Base-by-base conservation (phyloP, 2,797 vertebrate genomes). In the Scyliorhinus canicula region DNA sequence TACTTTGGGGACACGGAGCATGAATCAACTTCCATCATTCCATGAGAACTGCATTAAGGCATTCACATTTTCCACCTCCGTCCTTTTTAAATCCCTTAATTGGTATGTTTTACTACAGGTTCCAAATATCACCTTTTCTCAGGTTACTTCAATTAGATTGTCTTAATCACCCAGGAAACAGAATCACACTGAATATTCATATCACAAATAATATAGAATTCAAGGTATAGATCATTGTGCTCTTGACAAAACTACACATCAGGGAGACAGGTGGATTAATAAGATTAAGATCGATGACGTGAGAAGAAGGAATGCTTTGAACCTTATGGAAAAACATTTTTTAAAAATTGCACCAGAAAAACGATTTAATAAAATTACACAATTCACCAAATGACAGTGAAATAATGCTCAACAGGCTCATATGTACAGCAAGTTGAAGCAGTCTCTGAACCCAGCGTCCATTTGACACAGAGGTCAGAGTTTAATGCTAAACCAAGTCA, bases 61-160 rank as follows among this genome's bases (percentile, higher is more conserved):
- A 82, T 82, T 60, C 52, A 35, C 35, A 60, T n/a, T 52, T 52
- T 88, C 85, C 31, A 11, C 50, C 31, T 14, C 19, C 55, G n/a
- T 55, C 28, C 86, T 90, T 90, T 60, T 60, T n/a, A 90, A 90
- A 55, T 90, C 86, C 86, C 35, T n/a, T 60, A 35, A 90, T 82
- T 82, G 19, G 52, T 16, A 57, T 90, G 52, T 60, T 60, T 21
- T 55, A 50, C 31, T 28, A 12, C 12, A 35, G 9, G 52, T 88
- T 31, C 26, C 47, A 90, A 90, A 7, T 90, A 60, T 60, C 26
- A n/a, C 52, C 31, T 90, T 31, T n/a, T 12, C 86, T 90, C 86
- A 90, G 12, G 55, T 60, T 52, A 57, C 28, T 86, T 88, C 52
- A 88, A 88, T 88, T 88, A 88, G 26, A 52, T 52, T 57, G 44